A percentile compares a stretch with the other conserved stretches of the same genome.
phyloP scores from a whole-genome alignment of 64 coral and sea anemone genomes.

The Actinia tenebrosa region DNA sequence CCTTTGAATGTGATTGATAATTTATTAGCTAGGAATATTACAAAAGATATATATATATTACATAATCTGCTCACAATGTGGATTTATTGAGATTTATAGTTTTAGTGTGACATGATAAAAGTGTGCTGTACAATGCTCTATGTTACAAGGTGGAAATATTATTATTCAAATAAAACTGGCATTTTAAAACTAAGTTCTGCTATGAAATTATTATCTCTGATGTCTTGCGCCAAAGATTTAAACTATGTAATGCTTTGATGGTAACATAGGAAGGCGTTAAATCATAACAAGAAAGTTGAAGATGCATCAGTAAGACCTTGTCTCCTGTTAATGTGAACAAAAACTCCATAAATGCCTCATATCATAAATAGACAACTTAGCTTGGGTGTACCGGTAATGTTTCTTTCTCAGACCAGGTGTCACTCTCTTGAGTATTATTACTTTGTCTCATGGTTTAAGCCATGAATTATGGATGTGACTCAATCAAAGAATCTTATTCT shows the following conservation, averaged over 20 bases:
- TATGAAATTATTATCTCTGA: neutral
- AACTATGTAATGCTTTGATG: neutral
- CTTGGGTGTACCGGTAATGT: too few species aligned
- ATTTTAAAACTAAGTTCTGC: neutral
- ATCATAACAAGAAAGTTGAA: constrained; percentile 62
- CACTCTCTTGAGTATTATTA: too few species aligned
- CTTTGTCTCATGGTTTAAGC: neutral
- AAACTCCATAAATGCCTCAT: neutral
- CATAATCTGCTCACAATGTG: neutral
- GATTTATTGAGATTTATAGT: neutral
- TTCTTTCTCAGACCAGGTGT: too few species aligned
- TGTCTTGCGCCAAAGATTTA: neutral
- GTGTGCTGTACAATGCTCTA: constrained; percentile 9
- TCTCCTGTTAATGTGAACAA: constrained; percentile 36
- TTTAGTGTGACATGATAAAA: neutral
- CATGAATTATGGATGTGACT: too few species aligned
- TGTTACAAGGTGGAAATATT: neutral
- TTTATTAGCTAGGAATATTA: neutral
- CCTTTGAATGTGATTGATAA: constrained; percentile 7
- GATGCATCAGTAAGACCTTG: constrained; percentile 77
- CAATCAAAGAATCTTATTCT: too few species aligned
- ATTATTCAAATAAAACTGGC: constrained; percentile 1
- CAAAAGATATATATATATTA: constrained; percentile 1
- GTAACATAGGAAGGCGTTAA: neutral
- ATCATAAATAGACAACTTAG: neutral